Evolutionary conservation across 2,888 invertebrate genomes (phyloP).

Genomic region (Agrilus biguttatus): DNA sequence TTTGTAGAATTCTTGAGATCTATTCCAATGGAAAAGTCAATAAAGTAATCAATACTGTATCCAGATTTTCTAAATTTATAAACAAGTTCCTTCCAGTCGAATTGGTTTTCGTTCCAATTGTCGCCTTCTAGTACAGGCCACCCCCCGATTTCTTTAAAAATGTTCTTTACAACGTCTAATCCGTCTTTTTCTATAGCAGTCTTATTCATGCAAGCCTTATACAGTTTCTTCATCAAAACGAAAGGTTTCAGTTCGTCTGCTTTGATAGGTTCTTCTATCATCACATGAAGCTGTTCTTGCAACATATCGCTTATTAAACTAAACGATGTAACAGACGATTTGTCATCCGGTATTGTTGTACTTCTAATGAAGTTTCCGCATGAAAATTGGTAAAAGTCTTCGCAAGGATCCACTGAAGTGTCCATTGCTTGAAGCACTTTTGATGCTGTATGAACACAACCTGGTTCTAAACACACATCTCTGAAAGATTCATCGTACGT

Average conservation of each 20-base stretch:
- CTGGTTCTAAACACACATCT: slow-evolving; percentile 53
- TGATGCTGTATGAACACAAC: slow-evolving; percentile 71
- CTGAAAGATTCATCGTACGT: slow-evolving; percentile 19
- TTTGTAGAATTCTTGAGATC: slow-evolving; percentile 80
- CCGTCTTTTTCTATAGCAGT: slow-evolving; percentile 69
- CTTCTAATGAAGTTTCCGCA: slow-evolving; percentile 61
- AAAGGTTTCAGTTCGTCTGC: slow-evolving; percentile 54
- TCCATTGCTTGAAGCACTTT: slow-evolving; percentile 59
- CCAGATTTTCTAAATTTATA: slow-evolving; percentile 68
- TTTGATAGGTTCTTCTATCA: slow-evolving; percentile 50
- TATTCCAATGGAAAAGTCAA: slow-evolving; percentile 79
- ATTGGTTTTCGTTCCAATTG: slow-evolving; percentile 53
- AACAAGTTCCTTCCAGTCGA: slow-evolving; percentile 71
- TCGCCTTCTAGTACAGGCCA: slow-evolving; percentile 84
- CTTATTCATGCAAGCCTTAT: slow-evolving; percentile 78
- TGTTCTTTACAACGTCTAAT: slow-evolving; percentile 51
- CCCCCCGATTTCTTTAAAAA: slow-evolving; percentile 69
- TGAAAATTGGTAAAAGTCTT: slow-evolving; percentile 69
- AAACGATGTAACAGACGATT: slow-evolving; percentile 63
- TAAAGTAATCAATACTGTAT: slow-evolving; percentile 78
- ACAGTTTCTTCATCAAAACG: slow-evolving; percentile 64
- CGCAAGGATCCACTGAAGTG: slow-evolving; percentile 56
- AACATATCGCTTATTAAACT: slow-evolving; percentile 60
- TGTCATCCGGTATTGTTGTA: slow-evolving; percentile 67
- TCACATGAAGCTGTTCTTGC: slow-evolving; percentile 53